Evolutionary conservation across 2,888 invertebrate genomes (phyloP), one percentile per base, ranked within the genome.

Genomic region (Drosophila meridionalis): DNA sequence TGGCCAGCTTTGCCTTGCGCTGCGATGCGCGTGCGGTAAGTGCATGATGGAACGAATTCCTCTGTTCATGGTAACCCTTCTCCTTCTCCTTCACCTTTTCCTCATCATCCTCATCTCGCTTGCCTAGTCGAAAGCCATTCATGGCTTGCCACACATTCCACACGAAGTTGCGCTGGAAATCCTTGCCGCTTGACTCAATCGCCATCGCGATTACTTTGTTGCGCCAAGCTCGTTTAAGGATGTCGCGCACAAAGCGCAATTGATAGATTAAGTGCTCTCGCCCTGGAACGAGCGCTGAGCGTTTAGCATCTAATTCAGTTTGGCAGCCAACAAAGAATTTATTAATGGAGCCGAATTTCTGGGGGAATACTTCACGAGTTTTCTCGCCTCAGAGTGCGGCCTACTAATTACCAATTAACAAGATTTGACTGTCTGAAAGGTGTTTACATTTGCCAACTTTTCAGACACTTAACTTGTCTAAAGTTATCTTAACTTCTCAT

Each of bases 1-100:
- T 87, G 66, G 80, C 81, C 78, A 83, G 84, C 77, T 78, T 83
- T 36, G 70, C 58, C 38, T 34, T 85, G 40, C 88, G 78, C 59
- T 90, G 91, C 78, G 92, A 92, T 82, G 92, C 92, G 73, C 88
- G 92, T 86, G 92, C 92, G 90, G 92, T 92, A 87, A 92, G 91
- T 92, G 50, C 32, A 63, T 42, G 20, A 30, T 43, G 59, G 48
- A 48, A 28, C 28, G 3, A 11, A 26, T 2, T 6, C n/a, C n/a
- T 5, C 42, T 20, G 11, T 30, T 30, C 40, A 9, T 14, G 0
- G 11, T 8, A 20, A 20, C 20, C 2, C 34, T 3, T 8, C 26
- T 26, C 12, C 4, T n/a, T 2, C 42, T 8, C 20, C 43, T 20
- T 2, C 20, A 4, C 20, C 43, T n/a, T 2, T 12, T 12, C 0